Evolutionary conservation across 2,113 vertebrate species (phyloP), one percentile per base, ranked within the genome.

Genomic region (Fukomys damarensis): DNA sequence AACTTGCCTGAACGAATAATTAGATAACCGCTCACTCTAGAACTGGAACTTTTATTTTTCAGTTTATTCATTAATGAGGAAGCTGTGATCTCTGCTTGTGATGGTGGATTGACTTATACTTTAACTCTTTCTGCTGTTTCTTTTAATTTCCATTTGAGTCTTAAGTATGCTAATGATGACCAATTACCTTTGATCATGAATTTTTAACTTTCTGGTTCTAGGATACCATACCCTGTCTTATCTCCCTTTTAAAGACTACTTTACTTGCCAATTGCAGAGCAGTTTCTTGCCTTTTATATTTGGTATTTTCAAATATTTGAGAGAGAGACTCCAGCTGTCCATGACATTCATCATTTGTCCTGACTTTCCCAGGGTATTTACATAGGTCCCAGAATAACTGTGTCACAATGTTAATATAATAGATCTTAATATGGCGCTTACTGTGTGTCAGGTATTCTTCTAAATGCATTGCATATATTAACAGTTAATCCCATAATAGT

Each of bases 1-100:
- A 86, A 54, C 46, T 81, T 65, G 43, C 43, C 63, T 91, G 22
- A 61, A 79, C 81, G 43, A 83, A 63, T 90, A 89, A 92, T 85
- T 65, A 89, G 52, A 11, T 46, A 58, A 20, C 80, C 32, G 28
- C 68, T 86, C 10, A 28, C 56, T 91, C 41, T 85, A 77, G 76
- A 96, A 46, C 58, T 91, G 41, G 32, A 43, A 16, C 30, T 10
- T 91, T 65, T 76, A n/a, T 84, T 96, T 94, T 82, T 58, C 82
- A 61, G 59, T 46, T 94, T 80, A 58, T 83, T 94, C 83, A 65
- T 93, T 94, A 93, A 86, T 30, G 17, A 61, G 79, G 56, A 91
- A 94, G 61, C 56, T 38, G 22, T 63, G 49, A 56, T 63, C 28
- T 20, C 72, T 82, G 30, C 20, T 81, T 65, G 8, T 72, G 49